phyloP scores from a whole-genome alignment of 2,113 vertebrate species.

The Corythaixoides concolor region DNA sequence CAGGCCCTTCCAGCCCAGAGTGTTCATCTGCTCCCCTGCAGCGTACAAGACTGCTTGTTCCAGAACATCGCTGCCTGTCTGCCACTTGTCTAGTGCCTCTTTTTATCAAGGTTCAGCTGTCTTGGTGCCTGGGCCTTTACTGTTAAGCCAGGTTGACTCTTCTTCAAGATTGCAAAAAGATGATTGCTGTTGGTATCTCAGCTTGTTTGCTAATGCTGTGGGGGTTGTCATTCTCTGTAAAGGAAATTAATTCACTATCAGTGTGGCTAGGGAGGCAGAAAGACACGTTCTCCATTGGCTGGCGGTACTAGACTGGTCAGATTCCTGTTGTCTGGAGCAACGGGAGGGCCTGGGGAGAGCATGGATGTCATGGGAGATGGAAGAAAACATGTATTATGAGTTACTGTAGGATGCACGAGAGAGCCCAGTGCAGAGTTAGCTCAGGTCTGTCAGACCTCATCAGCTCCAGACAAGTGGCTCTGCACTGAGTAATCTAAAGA shows the following conservation, averaged over 20 bases:
- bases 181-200: not conserved
- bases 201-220: not conserved
- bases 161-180: not conserved
- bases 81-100: not conserved
- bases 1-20: not conserved
- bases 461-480: not conserved
- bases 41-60: not conserved
- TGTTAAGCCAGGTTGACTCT: not conserved
- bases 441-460: not conserved
- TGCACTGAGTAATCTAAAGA: not conserved
- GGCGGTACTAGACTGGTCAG: not conserved
- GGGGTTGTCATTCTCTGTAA: not conserved
- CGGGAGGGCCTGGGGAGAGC: not conserved
- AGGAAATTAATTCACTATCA: not conserved
- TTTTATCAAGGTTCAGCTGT: not conserved
- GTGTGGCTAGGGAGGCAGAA: not conserved
- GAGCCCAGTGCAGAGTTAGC: not conserved
- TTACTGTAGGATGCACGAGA: not conserved
- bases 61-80: not conserved
- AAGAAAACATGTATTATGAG: rapidly evolving
- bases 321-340: not conserved
- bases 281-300: rapidly evolving
- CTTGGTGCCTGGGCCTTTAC: not conserved
- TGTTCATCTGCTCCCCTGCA: not conserved
- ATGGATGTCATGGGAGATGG: not conserved